Percentiles rank a stretch among this genome's conserved stretches.
These are phyloP conservation scores for Griposia aprilina DNA, from an alignment of 2,888 invertebrate genomes.

Conservation along the genomic window DNA sequence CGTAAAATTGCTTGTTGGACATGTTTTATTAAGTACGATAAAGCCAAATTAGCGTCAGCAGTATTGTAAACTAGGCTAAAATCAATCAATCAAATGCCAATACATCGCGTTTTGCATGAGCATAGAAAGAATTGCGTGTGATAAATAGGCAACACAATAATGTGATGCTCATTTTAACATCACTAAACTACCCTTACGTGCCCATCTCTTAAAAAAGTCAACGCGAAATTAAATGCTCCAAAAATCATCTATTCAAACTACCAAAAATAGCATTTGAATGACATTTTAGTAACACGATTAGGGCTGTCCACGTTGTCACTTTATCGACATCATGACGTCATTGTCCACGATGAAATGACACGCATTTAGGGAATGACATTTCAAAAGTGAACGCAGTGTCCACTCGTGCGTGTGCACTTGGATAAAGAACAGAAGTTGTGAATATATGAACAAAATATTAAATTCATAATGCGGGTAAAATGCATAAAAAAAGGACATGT, in stretches of 20 bases:
- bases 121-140: not conserved
- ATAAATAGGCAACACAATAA: not conserved
- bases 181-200: not conserved
- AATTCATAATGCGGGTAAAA: constrained; percentile 53
- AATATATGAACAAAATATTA: constrained; percentile 43
- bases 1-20: no score
- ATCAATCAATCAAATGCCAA: no score
- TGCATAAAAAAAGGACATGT: constrained; percentile 30
- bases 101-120: not conserved
- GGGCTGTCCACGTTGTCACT: constrained; percentile 63
- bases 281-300: constrained; percentile 59
- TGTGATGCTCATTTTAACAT: not conserved
- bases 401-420: constrained; percentile 56
- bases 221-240: constrained; percentile 14
- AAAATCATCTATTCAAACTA: constrained; percentile 12
- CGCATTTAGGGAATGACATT: constrained; percentile 50
- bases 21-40: no score
- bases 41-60: no score
- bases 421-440: constrained; percentile 54
- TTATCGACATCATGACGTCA: constrained; percentile 48
- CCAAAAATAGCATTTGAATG: constrained; percentile 37
- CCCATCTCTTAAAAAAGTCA: not conserved
- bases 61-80: no score
- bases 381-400: constrained; percentile 51
- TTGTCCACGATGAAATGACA: constrained; percentile 60